A percentile compares a stretch with the other conserved stretches of the same genome.
phyloP scores from a whole-genome alignment of 2,888 invertebrate species.

The Agrochola macilenta region DNA sequence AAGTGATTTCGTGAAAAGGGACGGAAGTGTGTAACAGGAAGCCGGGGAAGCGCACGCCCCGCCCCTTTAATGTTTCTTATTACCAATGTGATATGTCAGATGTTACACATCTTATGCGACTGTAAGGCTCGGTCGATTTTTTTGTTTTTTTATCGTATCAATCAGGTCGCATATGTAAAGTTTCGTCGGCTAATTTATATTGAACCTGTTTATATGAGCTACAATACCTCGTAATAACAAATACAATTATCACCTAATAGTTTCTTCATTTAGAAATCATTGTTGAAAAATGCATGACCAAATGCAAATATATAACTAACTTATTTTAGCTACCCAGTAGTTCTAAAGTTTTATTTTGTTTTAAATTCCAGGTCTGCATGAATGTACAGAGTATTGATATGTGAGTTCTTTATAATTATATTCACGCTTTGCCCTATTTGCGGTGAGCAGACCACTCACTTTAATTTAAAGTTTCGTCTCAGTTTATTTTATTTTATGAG shows the following conservation, averaged over 20 bases:
- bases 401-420: conserved; percentile 50
- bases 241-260: not conserved
- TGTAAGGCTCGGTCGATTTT: no score
- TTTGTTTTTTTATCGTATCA: no score
- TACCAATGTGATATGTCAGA: no score
- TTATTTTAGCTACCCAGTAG: conserved; percentile 1
- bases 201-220: not conserved
- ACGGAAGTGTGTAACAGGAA: no score
- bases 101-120: no score
- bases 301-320: conserved; percentile 9
- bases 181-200: not conserved
- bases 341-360: conserved; percentile 52
- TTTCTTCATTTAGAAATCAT: not conserved
- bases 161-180: no score
- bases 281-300: not conserved
- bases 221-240: not conserved
- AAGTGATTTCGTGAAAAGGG: no score
- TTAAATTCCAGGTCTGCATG: conserved; percentile 58
- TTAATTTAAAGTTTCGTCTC: not conserved
- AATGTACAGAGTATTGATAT: conserved; percentile 47
- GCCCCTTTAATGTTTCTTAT: no score
- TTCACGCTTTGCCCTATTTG: conserved; percentile 28
- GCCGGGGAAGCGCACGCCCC: no score
- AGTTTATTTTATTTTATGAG: not conserved
- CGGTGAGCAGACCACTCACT: conserved; percentile 31